These are phyloP conservation scores for Mastigias papua DNA, from an alignment of 30 jellyfish, hydroid and myxozoan genomes.

Conservation along the genomic window DNA sequence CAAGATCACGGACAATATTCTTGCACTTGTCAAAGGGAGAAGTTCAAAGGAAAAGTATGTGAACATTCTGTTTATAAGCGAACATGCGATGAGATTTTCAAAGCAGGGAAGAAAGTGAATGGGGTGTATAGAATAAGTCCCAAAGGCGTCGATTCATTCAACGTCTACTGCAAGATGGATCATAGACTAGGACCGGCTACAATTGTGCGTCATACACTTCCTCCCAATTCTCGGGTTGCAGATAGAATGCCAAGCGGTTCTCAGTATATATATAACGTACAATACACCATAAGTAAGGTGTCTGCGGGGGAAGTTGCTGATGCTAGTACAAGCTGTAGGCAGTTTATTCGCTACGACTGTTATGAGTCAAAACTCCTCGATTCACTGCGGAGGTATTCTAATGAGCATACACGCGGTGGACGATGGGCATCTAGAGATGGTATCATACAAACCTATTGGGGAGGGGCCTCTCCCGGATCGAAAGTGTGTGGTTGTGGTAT, in stretches of 20 bases:
- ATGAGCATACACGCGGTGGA: slow-evolving; percentile 86
- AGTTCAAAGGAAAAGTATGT: slow-evolving; percentile 67
- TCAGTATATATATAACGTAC: slow-evolving; percentile 60
- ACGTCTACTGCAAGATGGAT: slow-evolving; percentile 87
- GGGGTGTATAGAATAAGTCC: slow-evolving; percentile 80
- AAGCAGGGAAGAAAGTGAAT: slow-evolving; percentile 68
- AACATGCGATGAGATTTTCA: slow-evolving; percentile 75
- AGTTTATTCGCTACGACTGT: slow-evolving; percentile 90
- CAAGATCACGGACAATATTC: slow-evolving; percentile 70
- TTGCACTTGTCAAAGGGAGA: slow-evolving; percentile 77
- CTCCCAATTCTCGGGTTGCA: slow-evolving; percentile 68
- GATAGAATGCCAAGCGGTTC: slow-evolving; percentile 41
- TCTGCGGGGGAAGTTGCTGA: slow-evolving; percentile 72
- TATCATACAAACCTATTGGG: slow-evolving; percentile 92
- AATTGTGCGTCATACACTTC: slow-evolving; percentile 65
- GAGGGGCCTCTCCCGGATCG: slow-evolving; percentile 93
- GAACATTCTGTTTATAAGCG: slow-evolving; percentile 71
- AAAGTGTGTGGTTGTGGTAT: slow-evolving; percentile 94
- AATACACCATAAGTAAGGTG: slow-evolving; percentile 51
- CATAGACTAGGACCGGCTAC: slow-evolving; percentile 85
- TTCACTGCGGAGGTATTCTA: slow-evolving; percentile 70
- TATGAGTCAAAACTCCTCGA: slow-evolving; percentile 82
- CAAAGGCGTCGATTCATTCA: slow-evolving; percentile 68
- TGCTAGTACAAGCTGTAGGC: slow-evolving; percentile 86
- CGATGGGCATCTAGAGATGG: slow-evolving; percentile 92